phyloP scores from a whole-genome alignment of 2,797 vertebrate species.

The Acipenser transmontanus region DNA sequence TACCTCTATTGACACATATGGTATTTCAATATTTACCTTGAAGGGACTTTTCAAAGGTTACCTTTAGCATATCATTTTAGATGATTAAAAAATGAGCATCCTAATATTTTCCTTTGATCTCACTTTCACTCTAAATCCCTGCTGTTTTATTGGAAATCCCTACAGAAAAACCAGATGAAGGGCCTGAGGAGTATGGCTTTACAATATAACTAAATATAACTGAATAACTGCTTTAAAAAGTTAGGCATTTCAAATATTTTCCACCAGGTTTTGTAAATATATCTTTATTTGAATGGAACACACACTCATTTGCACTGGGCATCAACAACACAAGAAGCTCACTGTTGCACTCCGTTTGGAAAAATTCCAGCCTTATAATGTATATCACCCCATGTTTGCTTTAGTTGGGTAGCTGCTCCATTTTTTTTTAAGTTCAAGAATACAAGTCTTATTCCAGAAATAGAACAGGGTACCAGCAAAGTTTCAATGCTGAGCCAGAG shows the following conservation, averaged over 20 bases:
- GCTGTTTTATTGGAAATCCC: not conserved
- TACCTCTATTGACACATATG: not conserved
- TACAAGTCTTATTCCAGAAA: constrained; percentile 35
- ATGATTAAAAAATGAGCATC: not conserved
- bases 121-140: not conserved
- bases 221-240: not conserved
- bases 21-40: not conserved
- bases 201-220: not conserved
- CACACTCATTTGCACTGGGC: not conserved
- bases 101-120: not conserved
- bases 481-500: constrained; percentile 31
- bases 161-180: not conserved
- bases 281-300: constrained; percentile 11
- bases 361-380: constrained; percentile 15
- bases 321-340: constrained; percentile 27
- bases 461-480: constrained; percentile 33
- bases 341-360: constrained; percentile 30
- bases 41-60: not conserved
- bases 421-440: constrained; percentile 33
- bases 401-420: constrained; percentile 29
- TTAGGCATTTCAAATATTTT: not conserved
- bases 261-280: not conserved
- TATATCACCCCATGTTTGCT: constrained; percentile 30
- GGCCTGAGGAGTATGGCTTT: not conserved
- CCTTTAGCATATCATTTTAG: not conserved